Evolutionary conservation across 2,888 invertebrate species (phyloP), one percentile per base, ranked within the genome.

Genomic region (Camponotus fellah): DNA sequence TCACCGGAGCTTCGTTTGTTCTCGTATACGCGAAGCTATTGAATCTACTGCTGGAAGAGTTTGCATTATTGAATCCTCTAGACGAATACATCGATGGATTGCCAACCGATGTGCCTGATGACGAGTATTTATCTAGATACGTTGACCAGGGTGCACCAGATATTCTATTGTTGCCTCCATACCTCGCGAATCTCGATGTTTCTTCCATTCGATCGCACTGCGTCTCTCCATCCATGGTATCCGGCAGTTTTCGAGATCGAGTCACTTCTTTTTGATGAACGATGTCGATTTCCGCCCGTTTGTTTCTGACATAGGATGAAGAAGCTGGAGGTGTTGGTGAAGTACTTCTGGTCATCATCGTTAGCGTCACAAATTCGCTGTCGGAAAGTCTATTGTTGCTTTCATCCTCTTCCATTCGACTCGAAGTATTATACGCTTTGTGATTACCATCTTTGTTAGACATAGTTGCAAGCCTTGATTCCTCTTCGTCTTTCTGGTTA

Each of bases 191-290:
- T 88, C 97, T 95, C 2, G 97, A 96, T 0, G 96, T 95, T 89
- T 97, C 97, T 87, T 97, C 97, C 91, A 96, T 92, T 76, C 97
- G 95, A 92, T 97, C 97, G 0, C 97, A 97, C 91, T 98, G 98
- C 72, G 97, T 96, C 94, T 96, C 97, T 92, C 97, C 97, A 90
- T 97, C 97, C n/a, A 96, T 92, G 95, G 96, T 97, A 91, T 95
- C 95, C 0, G 96, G 96, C 87, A 95, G 96, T 83, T 94, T 95
- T 12, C 91, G 91, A 2, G 96, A 95, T 62, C 97, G 95, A 14
- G 95, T 96, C n/a, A 97, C 95, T 76, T 96, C 96, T 94, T 97
- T 97, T 94, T 97, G 97, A 71, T 97, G 95, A 4, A 97, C 96
- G 92, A 97, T 97, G 8, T 97, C 97, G 92, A 97, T 96, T 89